Percentiles rank a stretch among this genome's conserved stretches.
phyloP scores from a whole-genome alignment of 2,888 invertebrate genomes.

The Microplitis deprimator region DNA sequence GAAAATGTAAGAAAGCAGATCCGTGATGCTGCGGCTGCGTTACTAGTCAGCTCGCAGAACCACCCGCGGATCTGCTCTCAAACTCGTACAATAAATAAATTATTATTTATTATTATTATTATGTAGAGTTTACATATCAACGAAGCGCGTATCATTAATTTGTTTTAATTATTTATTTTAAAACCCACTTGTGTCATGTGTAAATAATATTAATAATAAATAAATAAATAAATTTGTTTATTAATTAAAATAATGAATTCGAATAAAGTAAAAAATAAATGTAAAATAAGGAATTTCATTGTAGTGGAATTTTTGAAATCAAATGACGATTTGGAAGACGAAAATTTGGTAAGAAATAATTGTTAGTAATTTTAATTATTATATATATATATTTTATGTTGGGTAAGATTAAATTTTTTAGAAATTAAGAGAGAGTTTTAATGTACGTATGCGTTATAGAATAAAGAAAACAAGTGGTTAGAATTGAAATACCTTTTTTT shows the following conservation, averaged over 20 bases:
- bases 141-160: constrained; percentile 57
- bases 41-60: background rate
- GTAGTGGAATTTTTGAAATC: no score
- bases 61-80: constrained; percentile 33
- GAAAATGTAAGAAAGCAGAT: constrained; percentile 21
- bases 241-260: no score
- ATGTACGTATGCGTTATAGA: constrained; percentile 69
- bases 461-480: constrained; percentile 65
- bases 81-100: constrained; percentile 59
- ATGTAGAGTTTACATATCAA: constrained; percentile 64
- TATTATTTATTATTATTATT: constrained; percentile 56
- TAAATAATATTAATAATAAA: background rate
- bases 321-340: no score
- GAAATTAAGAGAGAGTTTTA: constrained; percentile 40
- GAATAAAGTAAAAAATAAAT: no score
- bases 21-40: background rate
- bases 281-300: no score
- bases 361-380: background rate
- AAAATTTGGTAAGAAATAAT: no score
- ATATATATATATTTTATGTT: constrained; percentile 9
- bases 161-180: constrained; percentile 50
- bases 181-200: background rate
- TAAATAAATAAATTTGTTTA: background rate
- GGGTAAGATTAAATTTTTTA: background rate
- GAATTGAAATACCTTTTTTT: constrained; percentile 45